Evolutionary conservation across 2,797 vertebrate species (phyloP).

Genomic region (Paramormyrops hopkinsi): DNA sequence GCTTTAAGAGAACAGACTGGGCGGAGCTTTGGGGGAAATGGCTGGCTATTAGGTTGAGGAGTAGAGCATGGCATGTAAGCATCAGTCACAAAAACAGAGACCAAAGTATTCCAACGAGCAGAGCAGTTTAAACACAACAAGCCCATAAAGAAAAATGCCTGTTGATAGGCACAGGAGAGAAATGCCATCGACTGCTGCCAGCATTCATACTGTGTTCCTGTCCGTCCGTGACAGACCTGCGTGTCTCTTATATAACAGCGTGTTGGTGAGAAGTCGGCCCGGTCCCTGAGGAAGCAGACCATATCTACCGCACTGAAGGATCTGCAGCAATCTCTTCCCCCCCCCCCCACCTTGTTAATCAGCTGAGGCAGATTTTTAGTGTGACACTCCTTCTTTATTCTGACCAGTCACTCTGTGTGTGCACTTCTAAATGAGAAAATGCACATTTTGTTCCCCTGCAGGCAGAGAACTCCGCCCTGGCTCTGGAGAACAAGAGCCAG

Average conservation of each 20-base stretch:
- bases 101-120: neutral
- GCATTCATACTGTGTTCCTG: neutral
- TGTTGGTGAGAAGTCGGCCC: neutral
- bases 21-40: neutral
- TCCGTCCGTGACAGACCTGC: neutral
- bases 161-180: neutral
- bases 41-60: neutral
- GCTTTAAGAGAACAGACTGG: neutral
- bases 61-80: neutral
- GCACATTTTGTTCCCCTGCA: slow-evolving; percentile 43
- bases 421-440: neutral
- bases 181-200: neutral
- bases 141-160: neutral
- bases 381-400: neutral
- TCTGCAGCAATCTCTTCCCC: neutral
- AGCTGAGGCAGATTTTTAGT: neutral
- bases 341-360: neutral
- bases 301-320: neutral
- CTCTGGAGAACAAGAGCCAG: slow-evolving; percentile 81
- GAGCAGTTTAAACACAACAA: neutral
- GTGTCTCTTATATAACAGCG: neutral
- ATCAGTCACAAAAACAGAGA: neutral
- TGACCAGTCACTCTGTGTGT: neutral
- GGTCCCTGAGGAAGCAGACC: neutral
- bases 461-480: slow-evolving; percentile 77